phyloP scores from a whole-genome alignment of 2,797 vertebrate species.

The Xyrichtys novacula region DNA sequence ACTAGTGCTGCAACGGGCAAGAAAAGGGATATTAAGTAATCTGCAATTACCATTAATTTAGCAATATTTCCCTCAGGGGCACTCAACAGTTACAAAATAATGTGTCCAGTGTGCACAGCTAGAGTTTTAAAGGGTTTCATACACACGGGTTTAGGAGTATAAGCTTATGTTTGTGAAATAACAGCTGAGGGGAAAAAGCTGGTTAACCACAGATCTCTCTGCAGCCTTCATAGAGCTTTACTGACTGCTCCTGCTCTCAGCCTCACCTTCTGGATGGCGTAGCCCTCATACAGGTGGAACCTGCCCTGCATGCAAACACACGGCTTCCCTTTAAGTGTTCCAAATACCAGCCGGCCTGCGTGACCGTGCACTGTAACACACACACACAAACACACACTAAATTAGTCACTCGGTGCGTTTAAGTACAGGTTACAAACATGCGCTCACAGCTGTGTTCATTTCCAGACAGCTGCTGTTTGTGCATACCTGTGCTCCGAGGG shows the following conservation, averaged over 20 bases:
- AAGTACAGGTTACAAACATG: not conserved
- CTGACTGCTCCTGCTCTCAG: not conserved
- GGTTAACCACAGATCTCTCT: not conserved
- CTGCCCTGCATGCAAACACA: slow-evolving; percentile 93
- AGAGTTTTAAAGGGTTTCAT: too few species aligned
- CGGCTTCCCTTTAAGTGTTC: slow-evolving; percentile 84
- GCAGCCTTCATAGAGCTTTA: not conserved
- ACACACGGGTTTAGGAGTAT: too few species aligned
- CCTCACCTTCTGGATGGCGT: slow-evolving; percentile 90
- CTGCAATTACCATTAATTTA: too few species aligned
- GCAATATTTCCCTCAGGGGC: too few species aligned
- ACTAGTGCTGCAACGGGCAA: too few species aligned
- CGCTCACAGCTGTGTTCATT: slow-evolving; percentile 15
- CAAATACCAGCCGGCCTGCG: slow-evolving; percentile 89
- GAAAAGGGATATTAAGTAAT: too few species aligned
- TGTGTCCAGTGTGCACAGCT: too few species aligned
- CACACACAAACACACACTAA: slow-evolving; percentile 23
- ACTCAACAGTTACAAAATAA: too few species aligned
- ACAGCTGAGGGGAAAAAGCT: too few species aligned
- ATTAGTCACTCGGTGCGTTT: slow-evolving; percentile 10
- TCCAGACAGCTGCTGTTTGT: not conserved
- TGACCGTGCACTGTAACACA: slow-evolving; percentile 87
- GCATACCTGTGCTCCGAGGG: slow-evolving; percentile 89
- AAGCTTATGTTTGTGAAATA: too few species aligned
- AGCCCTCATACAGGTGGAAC: slow-evolving; percentile 92